These are phyloP conservation scores for Syngnathus scovelli DNA, from an alignment of 2,113 vertebrate species.

Conservation along the genomic window DNA sequence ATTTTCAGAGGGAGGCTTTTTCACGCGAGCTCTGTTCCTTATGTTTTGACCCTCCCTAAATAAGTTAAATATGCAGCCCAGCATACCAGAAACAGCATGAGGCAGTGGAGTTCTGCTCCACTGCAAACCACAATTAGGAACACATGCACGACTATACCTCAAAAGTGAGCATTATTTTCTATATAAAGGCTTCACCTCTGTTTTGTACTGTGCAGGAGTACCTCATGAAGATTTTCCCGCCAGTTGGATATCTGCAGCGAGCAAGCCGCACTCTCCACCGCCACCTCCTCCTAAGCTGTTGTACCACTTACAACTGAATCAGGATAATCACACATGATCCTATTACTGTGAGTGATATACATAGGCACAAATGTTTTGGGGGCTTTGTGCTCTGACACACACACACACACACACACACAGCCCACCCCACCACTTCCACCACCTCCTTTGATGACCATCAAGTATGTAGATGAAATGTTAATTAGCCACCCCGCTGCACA, in stretches of 20 bases:
- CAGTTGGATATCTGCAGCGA: neutral
- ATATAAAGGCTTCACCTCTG: neutral
- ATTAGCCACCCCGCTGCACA: neutral
- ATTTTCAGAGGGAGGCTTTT: too few species aligned
- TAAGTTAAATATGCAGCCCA: neutral
- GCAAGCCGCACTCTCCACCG: conserved; percentile 10
- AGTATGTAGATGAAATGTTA: neutral
- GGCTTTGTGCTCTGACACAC: conserved; percentile 25
- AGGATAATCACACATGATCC: conserved; percentile 50
- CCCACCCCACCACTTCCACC: neutral
- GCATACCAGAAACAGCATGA: neutral
- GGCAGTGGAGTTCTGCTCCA: neutral
- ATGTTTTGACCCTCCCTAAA: neutral
- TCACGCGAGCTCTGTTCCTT: neutral
- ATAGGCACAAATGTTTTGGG: conserved; percentile 35
- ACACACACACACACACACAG: too few species aligned
- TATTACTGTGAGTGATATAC: conserved; percentile 43
- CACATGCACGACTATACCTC: neutral
- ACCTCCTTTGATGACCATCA: neutral
- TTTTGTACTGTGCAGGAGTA: neutral
- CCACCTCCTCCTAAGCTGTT: conserved; percentile 33
- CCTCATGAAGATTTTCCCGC: neutral
- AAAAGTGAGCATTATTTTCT: neutral
- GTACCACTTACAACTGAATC: conserved; percentile 35
- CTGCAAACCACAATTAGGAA: neutral